A percentile compares a stretch with the other conserved stretches of the same genome.
Conservation (phyloP, 1,140 invertebrate species). For the Latrodectus geometricus region DNA sequence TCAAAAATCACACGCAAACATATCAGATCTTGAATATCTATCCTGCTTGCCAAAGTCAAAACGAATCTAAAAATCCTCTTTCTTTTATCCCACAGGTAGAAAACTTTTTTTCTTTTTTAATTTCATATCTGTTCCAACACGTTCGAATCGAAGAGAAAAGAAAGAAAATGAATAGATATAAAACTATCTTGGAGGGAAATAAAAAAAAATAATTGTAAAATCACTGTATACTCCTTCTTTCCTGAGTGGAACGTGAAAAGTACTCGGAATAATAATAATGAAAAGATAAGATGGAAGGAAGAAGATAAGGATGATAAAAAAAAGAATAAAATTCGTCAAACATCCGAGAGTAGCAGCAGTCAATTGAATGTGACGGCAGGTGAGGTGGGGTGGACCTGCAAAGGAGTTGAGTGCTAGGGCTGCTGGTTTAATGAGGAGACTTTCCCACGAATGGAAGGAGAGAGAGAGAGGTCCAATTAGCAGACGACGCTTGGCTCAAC, state of each 20-base stretch:
- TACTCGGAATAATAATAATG: slow-evolving; percentile 50
- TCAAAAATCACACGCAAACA: no score
- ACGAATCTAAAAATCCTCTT: no score
- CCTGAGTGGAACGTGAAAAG: slow-evolving; percentile 24
- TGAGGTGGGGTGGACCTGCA: background rate
- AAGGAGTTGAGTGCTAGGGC: background rate
- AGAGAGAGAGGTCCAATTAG: slow-evolving; percentile 47
- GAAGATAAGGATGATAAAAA: background rate
- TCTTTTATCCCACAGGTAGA: no score
- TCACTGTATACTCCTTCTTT: slow-evolving; percentile 8
- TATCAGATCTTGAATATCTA: no score
- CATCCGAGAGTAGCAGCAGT: slow-evolving; percentile 46
- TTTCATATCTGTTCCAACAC: background rate
- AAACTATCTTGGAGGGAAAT: background rate
- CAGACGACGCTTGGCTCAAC: slow-evolving; percentile 48
- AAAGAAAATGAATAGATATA: background rate
- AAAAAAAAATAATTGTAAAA: slow-evolving; percentile 41
- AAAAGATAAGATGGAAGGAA: slow-evolving; percentile 9
- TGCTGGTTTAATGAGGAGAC: slow-evolving; percentile 39
- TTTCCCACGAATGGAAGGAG: slow-evolving; percentile 37
- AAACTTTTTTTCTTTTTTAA: no score
- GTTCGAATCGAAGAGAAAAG: background rate
- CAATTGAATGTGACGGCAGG: slow-evolving; percentile 33
- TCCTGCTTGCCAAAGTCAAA: no score
- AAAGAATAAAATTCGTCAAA: slow-evolving; percentile 34